Percentiles rank a stretch among this genome's conserved stretches.
Conservation (phyloP, 2,888 invertebrate species). For the Meteorus colon region DNA sequence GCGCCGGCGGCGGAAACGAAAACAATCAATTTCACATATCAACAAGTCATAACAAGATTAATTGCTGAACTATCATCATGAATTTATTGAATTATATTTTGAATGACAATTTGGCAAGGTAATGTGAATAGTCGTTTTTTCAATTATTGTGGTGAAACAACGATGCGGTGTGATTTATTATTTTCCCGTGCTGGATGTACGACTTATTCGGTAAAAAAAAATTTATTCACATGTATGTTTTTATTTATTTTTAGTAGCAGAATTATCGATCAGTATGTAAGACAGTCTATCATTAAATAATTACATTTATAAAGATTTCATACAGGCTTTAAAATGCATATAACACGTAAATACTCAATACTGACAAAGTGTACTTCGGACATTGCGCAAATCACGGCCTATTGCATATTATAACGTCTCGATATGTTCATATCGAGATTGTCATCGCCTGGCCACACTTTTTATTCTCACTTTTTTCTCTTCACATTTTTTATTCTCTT, state of each 20-base stretch:
- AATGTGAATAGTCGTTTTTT: neutral
- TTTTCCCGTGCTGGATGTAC: constrained; percentile 43
- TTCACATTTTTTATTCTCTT: neutral
- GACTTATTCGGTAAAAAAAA: constrained; percentile 31
- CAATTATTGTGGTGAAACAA: constrained; percentile 24
- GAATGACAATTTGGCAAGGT: too few relatives aligned
- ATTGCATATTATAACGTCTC: constrained; percentile 26
- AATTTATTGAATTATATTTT: neutral
- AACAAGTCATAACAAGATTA: too few relatives aligned
- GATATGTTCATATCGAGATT: constrained; percentile 34
- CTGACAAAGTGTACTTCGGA: constrained; percentile 43
- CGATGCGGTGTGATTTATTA: constrained; percentile 34
- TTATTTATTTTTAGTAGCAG: constrained; percentile 1
- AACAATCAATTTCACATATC: neutral
- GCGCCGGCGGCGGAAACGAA: constrained; percentile 16
- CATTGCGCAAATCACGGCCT: constrained; percentile 45
- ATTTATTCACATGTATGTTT: constrained; percentile 12
- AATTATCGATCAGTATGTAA: constrained; percentile 16
- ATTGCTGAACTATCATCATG: neutral
- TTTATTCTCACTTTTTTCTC: neutral
- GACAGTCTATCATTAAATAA: constrained; percentile 4
- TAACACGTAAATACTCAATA: neutral
- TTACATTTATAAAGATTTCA: constrained; percentile 21
- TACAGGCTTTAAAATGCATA: constrained; percentile 6
- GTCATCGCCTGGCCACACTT: constrained; percentile 18